A percentile compares a stretch with the other conserved stretches of the same genome.
These are phyloP conservation scores for Odontocolon sp. DNA, from an alignment of 2,888 invertebrate species.

Conservation along the genomic window DNA sequence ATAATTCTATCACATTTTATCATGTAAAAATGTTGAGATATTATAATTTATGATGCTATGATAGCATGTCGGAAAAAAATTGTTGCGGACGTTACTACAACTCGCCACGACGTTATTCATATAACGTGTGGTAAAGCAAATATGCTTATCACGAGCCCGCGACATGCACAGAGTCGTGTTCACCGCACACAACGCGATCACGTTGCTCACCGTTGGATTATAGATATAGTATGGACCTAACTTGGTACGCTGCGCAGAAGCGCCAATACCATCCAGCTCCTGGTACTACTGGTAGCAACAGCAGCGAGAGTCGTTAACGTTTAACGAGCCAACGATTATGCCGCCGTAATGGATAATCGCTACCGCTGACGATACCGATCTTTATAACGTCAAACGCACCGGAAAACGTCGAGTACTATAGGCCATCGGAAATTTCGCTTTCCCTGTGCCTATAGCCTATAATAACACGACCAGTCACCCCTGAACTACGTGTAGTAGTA, in stretches of 20 bases:
- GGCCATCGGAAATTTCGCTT: conserved; percentile 48
- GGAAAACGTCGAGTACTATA: conserved; percentile 65
- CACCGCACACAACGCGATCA: conserved; percentile 61
- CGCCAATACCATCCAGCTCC: conserved; percentile 29
- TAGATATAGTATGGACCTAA: conserved; percentile 18
- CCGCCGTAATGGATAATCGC: conserved; percentile 78
- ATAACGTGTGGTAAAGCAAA: conserved; percentile 25
- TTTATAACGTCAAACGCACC: conserved; percentile 74
- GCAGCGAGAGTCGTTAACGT: conserved; percentile 71
- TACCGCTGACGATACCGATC: conserved; percentile 77
- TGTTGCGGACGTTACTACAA: neutral
- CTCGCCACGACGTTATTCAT: conserved; percentile 1
- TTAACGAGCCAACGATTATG: conserved; percentile 79
- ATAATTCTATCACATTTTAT: too few species aligned
- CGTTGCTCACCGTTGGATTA: conserved; percentile 65
- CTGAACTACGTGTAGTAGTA: neutral
- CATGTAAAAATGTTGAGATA: neutral
- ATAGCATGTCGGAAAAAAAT: too few species aligned
- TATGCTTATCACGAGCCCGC: conserved; percentile 14
- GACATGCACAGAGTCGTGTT: conserved; percentile 39
- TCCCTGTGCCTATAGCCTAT: conserved; percentile 5
- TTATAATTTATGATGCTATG: too few species aligned
- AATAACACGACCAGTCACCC: conserved; percentile 19
- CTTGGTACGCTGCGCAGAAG: conserved; percentile 35
- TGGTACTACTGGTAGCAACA: conserved; percentile 37